Evolutionary conservation across 2,888 invertebrate species (phyloP).

Genomic region (Andrena bucephala): DNA sequence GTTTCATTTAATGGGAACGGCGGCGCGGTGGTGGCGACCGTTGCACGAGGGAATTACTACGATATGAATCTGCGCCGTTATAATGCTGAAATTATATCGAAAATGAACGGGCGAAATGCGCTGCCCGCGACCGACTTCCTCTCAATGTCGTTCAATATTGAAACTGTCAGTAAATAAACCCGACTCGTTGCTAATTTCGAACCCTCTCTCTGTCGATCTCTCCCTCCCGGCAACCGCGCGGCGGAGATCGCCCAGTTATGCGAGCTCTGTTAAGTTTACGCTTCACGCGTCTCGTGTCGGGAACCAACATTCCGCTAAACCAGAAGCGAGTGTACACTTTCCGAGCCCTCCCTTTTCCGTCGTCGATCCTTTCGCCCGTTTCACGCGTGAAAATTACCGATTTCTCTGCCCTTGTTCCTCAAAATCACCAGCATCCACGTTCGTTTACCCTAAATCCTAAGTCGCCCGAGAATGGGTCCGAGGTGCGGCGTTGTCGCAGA

Average conservation of each 20-base stretch:
- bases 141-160: conserved; percentile 30
- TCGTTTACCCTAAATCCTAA: neutral
- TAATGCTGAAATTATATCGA: conserved; percentile 38
- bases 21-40: neutral
- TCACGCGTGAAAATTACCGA: neutral
- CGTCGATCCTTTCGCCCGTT: neutral
- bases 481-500: conserved; percentile 34
- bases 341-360: neutral
- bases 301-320: neutral
- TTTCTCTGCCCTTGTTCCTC: neutral
- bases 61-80: conserved; percentile 27
- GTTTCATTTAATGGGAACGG: conserved; percentile 28
- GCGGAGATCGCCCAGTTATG: neutral
- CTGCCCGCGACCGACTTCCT: conserved; percentile 4
- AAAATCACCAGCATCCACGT: neutral
- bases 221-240: neutral
- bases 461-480: conserved; percentile 30
- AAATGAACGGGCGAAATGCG: conserved; percentile 25
- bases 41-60: conserved; percentile 18
- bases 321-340: neutral
- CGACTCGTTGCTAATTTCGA: conserved; percentile 23
- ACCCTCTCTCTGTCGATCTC: neutral
- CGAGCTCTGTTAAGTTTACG: neutral
- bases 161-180: conserved; percentile 29
- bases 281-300: neutral